Evolutionary conservation across 2,888 invertebrate genomes (phyloP).

Genomic region (Lydus trimaculatus): DNA sequence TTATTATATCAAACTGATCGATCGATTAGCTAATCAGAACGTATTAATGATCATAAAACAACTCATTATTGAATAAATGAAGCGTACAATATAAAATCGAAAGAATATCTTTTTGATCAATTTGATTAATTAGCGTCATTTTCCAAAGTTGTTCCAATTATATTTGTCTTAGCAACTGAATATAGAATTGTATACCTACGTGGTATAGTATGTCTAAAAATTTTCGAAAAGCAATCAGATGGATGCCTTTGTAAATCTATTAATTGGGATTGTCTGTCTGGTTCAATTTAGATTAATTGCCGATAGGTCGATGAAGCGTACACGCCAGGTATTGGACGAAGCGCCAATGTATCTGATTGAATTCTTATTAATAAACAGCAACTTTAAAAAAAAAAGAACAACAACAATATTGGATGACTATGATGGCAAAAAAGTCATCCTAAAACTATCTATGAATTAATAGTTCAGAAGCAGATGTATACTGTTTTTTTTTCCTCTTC

Average conservation of each 20-base stretch:
- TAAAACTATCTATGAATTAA: not conserved
- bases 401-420: too few species aligned
- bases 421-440: not conserved
- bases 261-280: conserved; percentile 56
- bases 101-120: conserved; percentile 21
- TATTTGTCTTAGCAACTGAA: conserved; percentile 23
- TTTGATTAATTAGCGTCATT: conserved; percentile 41
- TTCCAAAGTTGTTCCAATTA: conserved; percentile 23
- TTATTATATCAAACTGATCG: conserved; percentile 36
- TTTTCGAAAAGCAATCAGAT: conserved; percentile 28
- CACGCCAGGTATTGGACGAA: conserved; percentile 22
- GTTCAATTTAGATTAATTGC: conserved; percentile 59
- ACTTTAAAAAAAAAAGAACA: too few species aligned
- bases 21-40: conserved; percentile 35
- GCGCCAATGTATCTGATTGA: conserved; percentile 17
- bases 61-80: conserved; percentile 45
- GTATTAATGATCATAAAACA: conserved; percentile 40
- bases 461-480: not conserved
- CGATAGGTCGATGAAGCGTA: conserved; percentile 46
- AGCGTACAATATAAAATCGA: conserved; percentile 36
- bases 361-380: conserved; percentile 13
- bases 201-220: conserved; percentile 9
- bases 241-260: conserved; percentile 46
- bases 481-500: not conserved
- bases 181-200: conserved; percentile 8